Evolutionary conservation across 2,888 invertebrate genomes (phyloP).

Genomic region (Odontocerum albicorne): DNA sequence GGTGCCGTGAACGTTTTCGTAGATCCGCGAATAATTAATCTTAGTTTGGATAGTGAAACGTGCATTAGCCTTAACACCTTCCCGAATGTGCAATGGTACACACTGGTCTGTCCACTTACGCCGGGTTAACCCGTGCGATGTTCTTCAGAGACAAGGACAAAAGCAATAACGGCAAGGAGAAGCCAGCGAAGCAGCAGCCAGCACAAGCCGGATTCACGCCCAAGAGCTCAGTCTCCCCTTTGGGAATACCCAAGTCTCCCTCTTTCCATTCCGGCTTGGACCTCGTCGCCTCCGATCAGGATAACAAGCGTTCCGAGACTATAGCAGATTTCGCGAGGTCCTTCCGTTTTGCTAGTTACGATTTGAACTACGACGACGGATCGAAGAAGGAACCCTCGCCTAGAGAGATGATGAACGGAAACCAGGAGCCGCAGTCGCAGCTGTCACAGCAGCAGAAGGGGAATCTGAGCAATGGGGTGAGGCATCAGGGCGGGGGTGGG

Average conservation of each 20-base stretch:
- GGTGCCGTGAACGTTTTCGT: no score
- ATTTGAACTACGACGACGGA: conserved; percentile 38
- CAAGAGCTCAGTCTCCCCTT: conserved; percentile 56
- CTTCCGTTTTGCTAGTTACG: conserved; percentile 53
- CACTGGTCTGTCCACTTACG: conserved; percentile 57
- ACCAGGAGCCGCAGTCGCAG: conserved; percentile 40
- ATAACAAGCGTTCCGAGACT: conserved; percentile 52
- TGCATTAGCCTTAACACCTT: conserved; percentile 42
- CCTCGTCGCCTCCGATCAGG: conserved; percentile 66
- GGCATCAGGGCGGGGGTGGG: conserved; percentile 40
- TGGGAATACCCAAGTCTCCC: conserved; percentile 84
- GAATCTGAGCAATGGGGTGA: conserved; percentile 42
- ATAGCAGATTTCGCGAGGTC: conserved; percentile 55
- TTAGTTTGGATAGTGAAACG: neutral
- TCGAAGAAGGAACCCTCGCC: conserved; percentile 11
- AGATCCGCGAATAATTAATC: no score
- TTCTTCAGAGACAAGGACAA: conserved; percentile 41
- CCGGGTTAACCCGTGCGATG: conserved; percentile 58
- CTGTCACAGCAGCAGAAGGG: conserved; percentile 41
- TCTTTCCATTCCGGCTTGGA: conserved; percentile 87
- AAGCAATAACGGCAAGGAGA: conserved; percentile 38
- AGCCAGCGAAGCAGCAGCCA: conserved; percentile 43
- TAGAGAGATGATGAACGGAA: conserved; percentile 20
- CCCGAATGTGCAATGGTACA: conserved; percentile 60
- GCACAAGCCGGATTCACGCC: conserved; percentile 49